A percentile compares a stretch with the other conserved stretches of the same genome.
These are phyloP conservation scores for Scophthalmus maximus DNA, from an alignment of 2,113 vertebrate species.

Conservation along the genomic window DNA sequence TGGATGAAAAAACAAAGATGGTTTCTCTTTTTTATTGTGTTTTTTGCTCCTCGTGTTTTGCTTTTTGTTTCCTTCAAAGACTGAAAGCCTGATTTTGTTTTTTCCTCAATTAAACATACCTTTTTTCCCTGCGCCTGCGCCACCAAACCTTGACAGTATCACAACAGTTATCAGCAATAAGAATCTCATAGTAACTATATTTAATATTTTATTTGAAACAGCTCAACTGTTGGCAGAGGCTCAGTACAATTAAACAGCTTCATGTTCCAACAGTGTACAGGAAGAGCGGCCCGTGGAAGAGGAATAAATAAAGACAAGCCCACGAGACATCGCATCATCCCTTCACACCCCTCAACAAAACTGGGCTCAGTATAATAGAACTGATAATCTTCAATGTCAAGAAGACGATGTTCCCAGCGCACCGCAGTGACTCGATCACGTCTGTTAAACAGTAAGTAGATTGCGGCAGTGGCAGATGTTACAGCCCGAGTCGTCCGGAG, in stretches of 20 bases:
- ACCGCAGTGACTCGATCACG: slow-evolving; percentile 5
- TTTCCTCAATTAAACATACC: no score
- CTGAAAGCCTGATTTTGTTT: no score
- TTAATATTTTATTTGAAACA: no score
- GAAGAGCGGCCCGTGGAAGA: slow-evolving; percentile 5
- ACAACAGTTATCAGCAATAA: no score
- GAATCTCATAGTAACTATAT: no score
- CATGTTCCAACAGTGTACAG: no score
- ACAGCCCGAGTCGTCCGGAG: slow-evolving; percentile 4
- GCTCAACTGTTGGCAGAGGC: not conserved
- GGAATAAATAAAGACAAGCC: slow-evolving; percentile 10
- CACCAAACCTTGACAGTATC: no score
- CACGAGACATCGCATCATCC: not conserved
- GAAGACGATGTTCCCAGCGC: slow-evolving; percentile 3
- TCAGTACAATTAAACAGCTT: not conserved
- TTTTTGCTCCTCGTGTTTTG: no score
- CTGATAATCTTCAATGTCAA: slow-evolving; percentile 4
- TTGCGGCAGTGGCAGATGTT: slow-evolving; percentile 40
- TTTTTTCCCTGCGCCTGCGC: no score
- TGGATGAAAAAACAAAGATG: no score
- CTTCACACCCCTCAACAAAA: slow-evolving; percentile 7
- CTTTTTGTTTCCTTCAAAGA: no score
- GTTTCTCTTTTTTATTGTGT: no score
- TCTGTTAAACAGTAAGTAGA: slow-evolving; percentile 37
- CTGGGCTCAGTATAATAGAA: not conserved